Conservation (phyloP, 2,888 invertebrate genomes). For the Hermaeophaga mercurialis region DNA sequence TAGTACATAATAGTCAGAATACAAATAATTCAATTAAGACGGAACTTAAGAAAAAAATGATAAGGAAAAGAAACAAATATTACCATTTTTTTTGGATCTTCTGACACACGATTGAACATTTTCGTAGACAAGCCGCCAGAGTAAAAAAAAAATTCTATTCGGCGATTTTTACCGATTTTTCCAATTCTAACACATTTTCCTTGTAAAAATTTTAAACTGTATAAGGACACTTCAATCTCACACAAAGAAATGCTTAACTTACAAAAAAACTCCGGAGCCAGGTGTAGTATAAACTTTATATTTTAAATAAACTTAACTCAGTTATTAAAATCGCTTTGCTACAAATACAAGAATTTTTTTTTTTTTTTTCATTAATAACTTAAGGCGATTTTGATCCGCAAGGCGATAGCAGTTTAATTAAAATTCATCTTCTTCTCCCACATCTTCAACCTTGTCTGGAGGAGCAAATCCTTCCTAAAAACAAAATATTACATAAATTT, state of each 20-base stretch:
- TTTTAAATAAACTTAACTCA: no score
- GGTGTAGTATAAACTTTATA: background rate
- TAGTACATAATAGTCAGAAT: background rate
- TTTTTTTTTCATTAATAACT: constrained; percentile 36
- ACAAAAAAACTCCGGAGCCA: background rate
- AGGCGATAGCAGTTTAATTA: constrained; percentile 50
- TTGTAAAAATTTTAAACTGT: background rate
- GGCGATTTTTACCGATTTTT: no score
- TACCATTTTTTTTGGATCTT: constrained; percentile 3
- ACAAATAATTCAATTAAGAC: no score
- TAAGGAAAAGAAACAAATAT: background rate
- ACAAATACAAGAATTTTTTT: constrained; percentile 32
- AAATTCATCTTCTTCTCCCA: constrained; percentile 77
- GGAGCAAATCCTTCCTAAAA: constrained; percentile 95
- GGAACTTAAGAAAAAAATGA: background rate
- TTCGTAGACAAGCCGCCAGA: constrained; percentile 11
- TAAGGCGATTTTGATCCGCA: constrained; percentile 35
- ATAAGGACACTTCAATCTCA: background rate
- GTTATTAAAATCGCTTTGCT: constrained; percentile 26
- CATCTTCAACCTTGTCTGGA: constrained; percentile 84
- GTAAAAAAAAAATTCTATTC: background rate
- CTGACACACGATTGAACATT: constrained; percentile 34
- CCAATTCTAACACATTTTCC: no score
- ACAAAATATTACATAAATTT: no score
- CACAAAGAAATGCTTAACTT: background rate